phyloP scores from a whole-genome alignment of 2,888 invertebrate species.

The Parnassius orleans region DNA sequence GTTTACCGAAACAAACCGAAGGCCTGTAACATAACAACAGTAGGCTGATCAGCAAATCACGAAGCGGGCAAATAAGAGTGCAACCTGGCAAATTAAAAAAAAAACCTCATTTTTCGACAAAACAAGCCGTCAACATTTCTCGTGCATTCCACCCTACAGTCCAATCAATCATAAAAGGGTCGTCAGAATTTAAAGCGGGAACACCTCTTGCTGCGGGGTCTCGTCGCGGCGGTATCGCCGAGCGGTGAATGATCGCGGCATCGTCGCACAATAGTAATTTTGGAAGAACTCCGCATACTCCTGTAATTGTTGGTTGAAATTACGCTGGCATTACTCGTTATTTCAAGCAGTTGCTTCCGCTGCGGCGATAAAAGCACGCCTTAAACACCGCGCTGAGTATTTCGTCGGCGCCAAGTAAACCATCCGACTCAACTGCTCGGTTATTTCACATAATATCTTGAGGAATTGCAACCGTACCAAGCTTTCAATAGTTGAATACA shows the following conservation, averaged over 20 bases:
- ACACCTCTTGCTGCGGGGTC: background rate
- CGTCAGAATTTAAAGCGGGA: slow-evolving; percentile 15
- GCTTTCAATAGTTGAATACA: too few relatives aligned
- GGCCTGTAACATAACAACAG: too few relatives aligned
- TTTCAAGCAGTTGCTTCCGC: slow-evolving; percentile 19
- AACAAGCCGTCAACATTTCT: too few relatives aligned
- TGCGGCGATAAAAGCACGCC: slow-evolving; percentile 33
- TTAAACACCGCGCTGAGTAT: slow-evolving; percentile 46
- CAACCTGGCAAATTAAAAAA: too few relatives aligned
- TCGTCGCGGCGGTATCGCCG: slow-evolving; percentile 35
- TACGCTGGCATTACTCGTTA: slow-evolving; percentile 10
- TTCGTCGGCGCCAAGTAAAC: slow-evolving; percentile 34
- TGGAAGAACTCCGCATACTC: slow-evolving; percentile 11
- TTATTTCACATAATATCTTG: background rate
- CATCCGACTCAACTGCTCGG: background rate
- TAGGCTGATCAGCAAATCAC: too few relatives aligned
- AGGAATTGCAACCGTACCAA: too few relatives aligned
- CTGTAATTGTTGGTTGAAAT: slow-evolving; percentile 12
- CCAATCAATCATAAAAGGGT: background rate
- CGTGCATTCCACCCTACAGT: too few relatives aligned
- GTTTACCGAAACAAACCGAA: too few relatives aligned
- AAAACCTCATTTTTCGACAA: too few relatives aligned
- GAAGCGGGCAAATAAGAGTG: too few relatives aligned
- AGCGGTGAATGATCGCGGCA: slow-evolving; percentile 17
- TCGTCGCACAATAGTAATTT: slow-evolving; percentile 23